A percentile compares a stretch with the other conserved stretches of the same genome.
Evolutionary conservation across 1,140 invertebrate species (phyloP).

Genomic region (Ganaspis sp.): DNA sequence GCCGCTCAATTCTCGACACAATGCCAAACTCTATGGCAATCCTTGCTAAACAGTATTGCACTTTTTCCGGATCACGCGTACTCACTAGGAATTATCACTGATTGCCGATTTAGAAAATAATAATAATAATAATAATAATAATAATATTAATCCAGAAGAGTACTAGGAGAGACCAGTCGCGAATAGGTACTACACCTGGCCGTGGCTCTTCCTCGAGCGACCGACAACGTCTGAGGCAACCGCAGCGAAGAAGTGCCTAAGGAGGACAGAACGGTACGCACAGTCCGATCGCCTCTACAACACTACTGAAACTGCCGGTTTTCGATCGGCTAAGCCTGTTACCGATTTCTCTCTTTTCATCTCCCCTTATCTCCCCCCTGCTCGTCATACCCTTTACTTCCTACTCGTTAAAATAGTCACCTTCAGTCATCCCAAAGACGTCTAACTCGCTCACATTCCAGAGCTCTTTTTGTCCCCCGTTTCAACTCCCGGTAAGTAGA

Average conservation of each 20-base stretch:
- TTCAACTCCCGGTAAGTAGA: not conserved
- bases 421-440: not conserved
- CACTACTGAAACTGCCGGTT: conserved; percentile 73
- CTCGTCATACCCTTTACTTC: conserved; percentile 32
- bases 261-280: conserved; percentile 77
- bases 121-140: too few species aligned
- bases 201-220: conserved; percentile 73
- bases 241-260: conserved; percentile 68
- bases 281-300: conserved; percentile 73
- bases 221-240: conserved; percentile 71
- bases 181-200: conserved; percentile 61
- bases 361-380: conserved; percentile 29
- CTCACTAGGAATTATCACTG: not conserved
- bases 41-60: not conserved
- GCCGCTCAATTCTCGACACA: too few species aligned
- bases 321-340: conserved; percentile 57
- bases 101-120: not conserved
- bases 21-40: not conserved
- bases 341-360: conserved; percentile 49
- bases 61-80: not conserved
- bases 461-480: not conserved
- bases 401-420: conserved; percentile 12
- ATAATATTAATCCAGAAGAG: not conserved
- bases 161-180: conserved; percentile 44
- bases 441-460: not conserved